Evolutionary conservation across 2,113 vertebrate species (phyloP), one percentile per base, ranked within the genome.

Genomic region (Lepidiolamprologus cunningtoni): DNA sequence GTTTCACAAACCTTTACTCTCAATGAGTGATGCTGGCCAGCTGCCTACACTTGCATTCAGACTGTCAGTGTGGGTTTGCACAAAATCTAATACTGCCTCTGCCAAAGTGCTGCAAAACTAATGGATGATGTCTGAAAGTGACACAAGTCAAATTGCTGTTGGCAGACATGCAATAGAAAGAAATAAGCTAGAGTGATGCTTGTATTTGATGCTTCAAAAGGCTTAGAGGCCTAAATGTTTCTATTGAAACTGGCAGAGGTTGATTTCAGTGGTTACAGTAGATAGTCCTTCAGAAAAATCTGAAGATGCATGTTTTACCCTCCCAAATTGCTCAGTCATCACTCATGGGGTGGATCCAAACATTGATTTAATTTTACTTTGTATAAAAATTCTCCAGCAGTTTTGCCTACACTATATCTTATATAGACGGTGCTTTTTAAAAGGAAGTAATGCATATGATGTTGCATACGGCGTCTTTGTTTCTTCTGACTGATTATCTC

Each of bases 1-100:
- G 93, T 92, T 95, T 81, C 85, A 93, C 93, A 85, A 88, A 89
- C 66, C 89, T 96, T 96, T 93, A 90, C 95, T 88, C 84, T 90
- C 87, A 40, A 2, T 95, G 93, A 96, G 92, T 80, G 86, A 84
- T 71, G 87, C 90, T 9, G 87, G 94, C 94, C 94, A 80, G 89
- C 21, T 81, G 92, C 91, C 95, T 94, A 89, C 79, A 53, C 92
- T 86, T 55, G 63, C 84, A 93, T 92, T 91, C 31, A 76, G 83
- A 81, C 89, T 93, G 95, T 92, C 93, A 86, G 80, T 19, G 61
- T 9, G 14, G 63, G 85, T 88, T 50, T 33, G 61, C 54, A 26
- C 86, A 63, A 79, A 84, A 93, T 89, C 93, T 83, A 7, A 42
- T 45, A 7, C 83, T 3, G 89, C 83, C 85, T n/a, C 71, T 71